Conservation (phyloP, 2,113 vertebrate genomes). For the Cynopterus brachyotis region DNA sequence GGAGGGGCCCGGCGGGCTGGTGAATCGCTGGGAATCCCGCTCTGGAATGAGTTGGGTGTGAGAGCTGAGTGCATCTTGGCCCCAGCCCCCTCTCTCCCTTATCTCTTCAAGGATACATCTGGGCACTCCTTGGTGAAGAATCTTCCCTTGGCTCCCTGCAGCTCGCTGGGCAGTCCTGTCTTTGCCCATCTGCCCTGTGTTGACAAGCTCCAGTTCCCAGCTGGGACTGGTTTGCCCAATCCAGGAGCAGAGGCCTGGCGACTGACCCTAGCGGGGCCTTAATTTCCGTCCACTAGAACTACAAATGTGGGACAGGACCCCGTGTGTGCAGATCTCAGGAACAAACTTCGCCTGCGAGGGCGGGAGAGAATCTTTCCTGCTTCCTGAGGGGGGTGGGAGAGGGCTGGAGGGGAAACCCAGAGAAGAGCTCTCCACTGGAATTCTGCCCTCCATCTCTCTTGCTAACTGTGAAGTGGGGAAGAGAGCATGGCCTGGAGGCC, state of each 20-base stretch:
- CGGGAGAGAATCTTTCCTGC: constrained; percentile 28
- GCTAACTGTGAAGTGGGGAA: not conserved
- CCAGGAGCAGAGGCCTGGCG: constrained; percentile 25
- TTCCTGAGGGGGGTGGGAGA: constrained; percentile 25
- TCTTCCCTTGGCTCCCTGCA: not conserved
- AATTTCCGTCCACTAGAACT: not conserved
- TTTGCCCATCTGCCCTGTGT: not conserved
- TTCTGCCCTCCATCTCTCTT: not conserved
- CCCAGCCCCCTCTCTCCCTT: not conserved
- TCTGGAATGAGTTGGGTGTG: constrained; percentile 40
- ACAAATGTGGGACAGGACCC: constrained; percentile 10
- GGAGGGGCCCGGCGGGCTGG: constrained; percentile 70
- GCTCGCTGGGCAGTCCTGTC: not conserved
- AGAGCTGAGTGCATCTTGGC: not conserved
- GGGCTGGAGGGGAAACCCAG: constrained; percentile 8
- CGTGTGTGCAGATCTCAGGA: constrained; percentile 2
- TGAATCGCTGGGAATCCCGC: constrained; percentile 37
- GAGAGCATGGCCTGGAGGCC: not conserved
- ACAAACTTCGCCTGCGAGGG: constrained; percentile 16
- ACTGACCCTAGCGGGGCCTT: constrained; percentile 27
- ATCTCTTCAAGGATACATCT: not conserved
- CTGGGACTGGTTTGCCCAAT: constrained; percentile 13
- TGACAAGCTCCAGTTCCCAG: constrained; percentile 32
- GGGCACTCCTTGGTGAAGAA: not conserved
- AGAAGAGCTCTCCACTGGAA: not conserved